These are phyloP conservation scores for Taphrorychus bicolor DNA, from an alignment of 2,888 invertebrate genomes.

Conservation along the genomic window DNA sequence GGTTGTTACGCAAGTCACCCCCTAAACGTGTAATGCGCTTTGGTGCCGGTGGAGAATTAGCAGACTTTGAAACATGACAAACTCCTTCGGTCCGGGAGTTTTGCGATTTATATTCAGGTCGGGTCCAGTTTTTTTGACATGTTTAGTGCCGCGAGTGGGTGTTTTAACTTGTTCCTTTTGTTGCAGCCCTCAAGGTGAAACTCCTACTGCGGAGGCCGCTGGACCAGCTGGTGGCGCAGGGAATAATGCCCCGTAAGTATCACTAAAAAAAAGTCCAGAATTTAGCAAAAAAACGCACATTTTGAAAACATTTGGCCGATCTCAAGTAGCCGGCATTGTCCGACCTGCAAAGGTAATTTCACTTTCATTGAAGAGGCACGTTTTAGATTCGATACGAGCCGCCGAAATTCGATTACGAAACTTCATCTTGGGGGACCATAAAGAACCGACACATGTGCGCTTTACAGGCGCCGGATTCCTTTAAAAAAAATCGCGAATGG, in stretches of 20 bases:
- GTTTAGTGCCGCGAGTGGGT: neutral
- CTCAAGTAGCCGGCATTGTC: neutral
- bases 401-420: neutral
- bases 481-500: neutral
- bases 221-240: slow-evolving; percentile 95
- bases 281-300: too few species aligned
- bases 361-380: neutral
- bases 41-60: neutral
- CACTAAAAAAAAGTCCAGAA: too few species aligned
- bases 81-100: neutral
- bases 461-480: neutral
- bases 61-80: neutral
- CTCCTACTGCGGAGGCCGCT: slow-evolving; percentile 93
- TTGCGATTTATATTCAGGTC: neutral
- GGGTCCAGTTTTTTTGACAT: neutral
- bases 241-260: slow-evolving; percentile 98
- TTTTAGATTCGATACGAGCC: neutral
- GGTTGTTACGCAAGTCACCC: neutral
- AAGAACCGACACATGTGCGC: neutral
- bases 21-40: neutral
- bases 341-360: neutral
- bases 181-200: slow-evolving; percentile 95
- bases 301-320: neutral
- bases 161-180: slow-evolving; percentile 48
- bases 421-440: neutral